Percentiles rank a stretch among this genome's conserved stretches.
These are phyloP conservation scores for Diachrysia chrysitis DNA, from an alignment of 2,888 invertebrate species.

Conservation along the genomic window DNA sequence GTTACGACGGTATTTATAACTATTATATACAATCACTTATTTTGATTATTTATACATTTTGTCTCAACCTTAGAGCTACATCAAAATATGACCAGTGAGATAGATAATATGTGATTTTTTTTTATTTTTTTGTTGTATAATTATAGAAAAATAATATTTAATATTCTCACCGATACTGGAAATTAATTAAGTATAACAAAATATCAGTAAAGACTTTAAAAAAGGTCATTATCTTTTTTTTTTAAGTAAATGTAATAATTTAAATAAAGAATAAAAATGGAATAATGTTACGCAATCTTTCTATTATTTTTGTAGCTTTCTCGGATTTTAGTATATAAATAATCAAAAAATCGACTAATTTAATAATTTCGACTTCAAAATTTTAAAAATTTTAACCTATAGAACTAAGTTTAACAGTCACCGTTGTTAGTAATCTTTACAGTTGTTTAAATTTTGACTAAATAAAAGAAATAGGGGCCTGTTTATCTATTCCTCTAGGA, in stretches of 20 bases:
- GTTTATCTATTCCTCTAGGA: conserved; percentile 40
- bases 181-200: too few relatives aligned
- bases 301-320: neutral
- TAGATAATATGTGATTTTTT: too few relatives aligned
- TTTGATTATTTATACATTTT: conserved; percentile 7
- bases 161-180: too few relatives aligned
- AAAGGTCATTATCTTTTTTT: too few relatives aligned
- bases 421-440: conserved; percentile 45
- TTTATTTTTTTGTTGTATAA: neutral
- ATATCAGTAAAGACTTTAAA: too few relatives aligned
- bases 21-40: conserved; percentile 25
- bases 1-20: conserved; percentile 29
- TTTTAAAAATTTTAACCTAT: conserved; percentile 17
- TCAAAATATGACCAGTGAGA: neutral
- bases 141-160: neutral
- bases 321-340: conserved; percentile 14
- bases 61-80: neutral
- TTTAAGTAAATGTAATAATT: too few relatives aligned
- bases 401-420: conserved; percentile 37
- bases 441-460: conserved; percentile 15
- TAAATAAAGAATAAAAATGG: neutral
- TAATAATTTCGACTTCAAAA: conserved; percentile 16
- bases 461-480: conserved; percentile 38
- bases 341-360: conserved; percentile 12
- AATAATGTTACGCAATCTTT: neutral